Evolutionary conservation across 2,797 vertebrate genomes (phyloP), one percentile per base, ranked within the genome.

Genomic region (Spondyliosoma cantharus): DNA sequence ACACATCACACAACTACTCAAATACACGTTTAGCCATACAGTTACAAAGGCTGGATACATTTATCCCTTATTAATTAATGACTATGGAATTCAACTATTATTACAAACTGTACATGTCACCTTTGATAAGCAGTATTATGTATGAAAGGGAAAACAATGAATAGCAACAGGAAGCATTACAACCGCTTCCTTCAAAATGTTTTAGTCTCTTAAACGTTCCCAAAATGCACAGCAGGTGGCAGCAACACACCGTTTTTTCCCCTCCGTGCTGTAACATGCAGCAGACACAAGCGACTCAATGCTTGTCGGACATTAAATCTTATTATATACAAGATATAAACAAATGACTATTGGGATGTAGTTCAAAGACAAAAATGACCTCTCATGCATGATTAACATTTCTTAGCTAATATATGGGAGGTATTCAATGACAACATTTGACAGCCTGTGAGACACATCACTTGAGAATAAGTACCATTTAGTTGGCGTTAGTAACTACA

Each of bases 221-320:
- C 46, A 43, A 63, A 80, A 80, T 73, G 50, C 46, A 54, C 93
- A 91, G 81, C 78, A 95, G 95, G 82, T 76, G 93, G 94, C 91
- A 93, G 93, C 91, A 90, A 61, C 16, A 56, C 71, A 48, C 88
- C 42, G 60, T 11, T 66, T 71, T 25, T 17, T 11, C 37, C 54
- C 9, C 54, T 42, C 65, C 59, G 8, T n/a, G 32, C 46, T 58
- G 43, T 2, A 49, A n/a, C 62, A 54, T 1, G 29, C 16, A 49
- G 24, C 62, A 58, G 45, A 71, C 42, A 77, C 6, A 3, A 25
- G 63, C 65, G 45, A 19, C 58, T 66, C 48, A 27, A 46, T 4
- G 49, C 27, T 27, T 32, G 11, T 9, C 46, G 67, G 50, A 57
- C 66, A 45, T 62, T 13, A 27, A 77, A 64, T 78, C 59, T 73